A percentile compares a stretch with the other conserved stretches of the same genome.
Evolutionary conservation across 2,113 vertebrate species (phyloP).

Genomic region (Merops nubicus): DNA sequence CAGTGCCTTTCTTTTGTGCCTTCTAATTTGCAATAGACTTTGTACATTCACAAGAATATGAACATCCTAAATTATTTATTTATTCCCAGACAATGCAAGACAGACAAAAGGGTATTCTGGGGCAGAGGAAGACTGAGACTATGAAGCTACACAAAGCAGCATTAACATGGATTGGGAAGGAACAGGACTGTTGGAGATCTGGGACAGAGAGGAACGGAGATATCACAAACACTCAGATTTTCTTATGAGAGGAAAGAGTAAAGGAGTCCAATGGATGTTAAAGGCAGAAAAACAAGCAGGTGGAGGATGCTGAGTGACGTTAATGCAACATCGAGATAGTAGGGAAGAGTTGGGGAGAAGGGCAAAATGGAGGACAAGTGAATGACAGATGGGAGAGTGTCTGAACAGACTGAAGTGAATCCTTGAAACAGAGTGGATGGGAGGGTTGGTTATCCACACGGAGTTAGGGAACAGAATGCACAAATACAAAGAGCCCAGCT

Average conservation of each 20-base stretch:
- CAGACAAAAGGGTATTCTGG: neutral
- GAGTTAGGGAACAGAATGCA: neutral
- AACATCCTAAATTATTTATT: neutral
- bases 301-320: neutral
- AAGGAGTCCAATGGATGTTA: neutral
- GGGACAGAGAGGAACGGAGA: neutral
- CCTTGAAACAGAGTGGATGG: neutral
- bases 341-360: neutral
- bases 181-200: neutral
- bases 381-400: neutral
- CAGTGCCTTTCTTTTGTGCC: neutral
- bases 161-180: neutral
- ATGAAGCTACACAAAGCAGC: neutral
- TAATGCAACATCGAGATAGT: neutral
- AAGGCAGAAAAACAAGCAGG: neutral
- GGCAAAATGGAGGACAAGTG: neutral
- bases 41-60: neutral
- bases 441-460: neutral
- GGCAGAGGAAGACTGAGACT: neutral
- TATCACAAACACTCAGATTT: neutral
- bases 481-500: neutral
- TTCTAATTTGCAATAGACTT: neutral
- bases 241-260: neutral
- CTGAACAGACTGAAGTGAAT: neutral
- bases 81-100: neutral